phyloP scores from a whole-genome alignment of 2,113 vertebrate species.

The Vanacampus margaritifer region DNA sequence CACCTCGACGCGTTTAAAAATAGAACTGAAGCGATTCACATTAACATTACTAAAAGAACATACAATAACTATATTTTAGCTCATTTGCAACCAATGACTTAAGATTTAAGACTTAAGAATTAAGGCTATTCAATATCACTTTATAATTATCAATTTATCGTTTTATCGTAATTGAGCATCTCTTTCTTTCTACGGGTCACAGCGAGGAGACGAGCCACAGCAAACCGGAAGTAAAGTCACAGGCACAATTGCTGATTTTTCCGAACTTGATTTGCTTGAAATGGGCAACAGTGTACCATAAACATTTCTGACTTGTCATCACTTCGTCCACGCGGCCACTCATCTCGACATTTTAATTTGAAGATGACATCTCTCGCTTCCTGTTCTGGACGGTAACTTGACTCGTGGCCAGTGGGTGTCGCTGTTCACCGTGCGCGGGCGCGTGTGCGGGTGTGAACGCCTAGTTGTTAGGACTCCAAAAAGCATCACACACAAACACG shows the following conservation, averaged over 20 bases:
- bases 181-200: not conserved
- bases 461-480: not conserved
- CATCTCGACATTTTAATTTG: not conserved
- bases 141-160: not conserved
- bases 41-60: too few relatives aligned
- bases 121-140: too few relatives aligned
- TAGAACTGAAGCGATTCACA: too few relatives aligned
- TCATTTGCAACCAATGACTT: too few relatives aligned
- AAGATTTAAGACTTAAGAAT: too few relatives aligned
- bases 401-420: not conserved
- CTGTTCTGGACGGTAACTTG: not conserved
- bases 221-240: not conserved
- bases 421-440: not conserved
- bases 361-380: not conserved
- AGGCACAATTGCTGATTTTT: not conserved
- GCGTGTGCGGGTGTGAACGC: not conserved
- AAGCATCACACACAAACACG: not conserved
- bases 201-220: not conserved
- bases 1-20: too few relatives aligned
- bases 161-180: not conserved
- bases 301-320: too few relatives aligned
- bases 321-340: too few relatives aligned
- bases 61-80: too few relatives aligned
- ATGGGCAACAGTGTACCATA: too few relatives aligned
- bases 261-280: too few relatives aligned